Evolutionary conservation across 2,113 vertebrate genomes (phyloP).

Genomic region (Donacobius atricapilla): DNA sequence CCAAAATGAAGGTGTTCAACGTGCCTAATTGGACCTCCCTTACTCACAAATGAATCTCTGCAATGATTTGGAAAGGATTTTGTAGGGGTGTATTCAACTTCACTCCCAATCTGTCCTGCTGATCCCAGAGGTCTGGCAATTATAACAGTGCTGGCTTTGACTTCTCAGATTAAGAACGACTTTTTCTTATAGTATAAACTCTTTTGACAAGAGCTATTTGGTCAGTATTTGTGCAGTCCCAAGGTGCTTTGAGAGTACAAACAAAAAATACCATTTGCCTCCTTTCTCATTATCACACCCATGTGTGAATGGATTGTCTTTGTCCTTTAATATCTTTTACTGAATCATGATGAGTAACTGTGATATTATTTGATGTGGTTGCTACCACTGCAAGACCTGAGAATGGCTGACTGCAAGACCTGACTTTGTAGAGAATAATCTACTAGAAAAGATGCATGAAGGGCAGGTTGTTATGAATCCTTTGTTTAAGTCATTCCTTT

Average conservation of each 20-base stretch:
- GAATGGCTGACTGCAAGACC: too few species aligned
- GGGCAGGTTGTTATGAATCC: background rate
- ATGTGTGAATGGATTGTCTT: background rate
- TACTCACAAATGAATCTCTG: background rate
- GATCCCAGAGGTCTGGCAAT: background rate
- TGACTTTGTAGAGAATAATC: background rate
- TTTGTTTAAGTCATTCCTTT: background rate
- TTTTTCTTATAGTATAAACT: background rate
- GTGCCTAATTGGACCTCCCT: background rate
- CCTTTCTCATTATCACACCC: background rate
- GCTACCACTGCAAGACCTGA: background rate
- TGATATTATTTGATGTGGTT: background rate
- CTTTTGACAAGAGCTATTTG: background rate
- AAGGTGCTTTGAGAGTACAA: background rate
- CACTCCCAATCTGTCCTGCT: background rate
- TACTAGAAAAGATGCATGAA: background rate
- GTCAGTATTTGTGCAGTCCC: background rate
- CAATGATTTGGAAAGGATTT: background rate
- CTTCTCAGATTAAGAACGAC: background rate
- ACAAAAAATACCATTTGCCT: background rate
- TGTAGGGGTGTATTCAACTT: background rate
- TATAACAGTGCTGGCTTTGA: background rate
- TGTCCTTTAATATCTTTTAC: background rate
- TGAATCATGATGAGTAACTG: background rate
- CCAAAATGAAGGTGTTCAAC: background rate